Base-by-base conservation (phyloP, 2,888 invertebrate genomes). In the Archips xylosteana region DNA sequence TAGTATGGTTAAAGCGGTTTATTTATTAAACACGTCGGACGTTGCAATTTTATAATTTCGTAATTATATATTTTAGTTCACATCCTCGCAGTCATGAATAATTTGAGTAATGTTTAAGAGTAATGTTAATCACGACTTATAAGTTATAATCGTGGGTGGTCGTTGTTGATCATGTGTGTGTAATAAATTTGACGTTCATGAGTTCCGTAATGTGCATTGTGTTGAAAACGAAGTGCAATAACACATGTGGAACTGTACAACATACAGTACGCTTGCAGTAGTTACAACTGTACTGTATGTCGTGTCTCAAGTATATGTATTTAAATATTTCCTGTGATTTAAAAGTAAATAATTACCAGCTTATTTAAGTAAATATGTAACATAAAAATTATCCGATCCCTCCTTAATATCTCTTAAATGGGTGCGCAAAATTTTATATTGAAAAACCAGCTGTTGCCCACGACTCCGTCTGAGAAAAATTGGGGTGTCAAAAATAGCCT, bases 171-270 rank as follows among this genome's bases (percentile, higher is more conserved):
- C 80, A 79, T 75, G 75, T 78, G 79, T 75, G 75, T 65, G 78
- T 83, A 85, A 89, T 87, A 88, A 89, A 88, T 89, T 83, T 83
- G 83, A 79, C 79, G 80, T 79, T 77, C 82, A 78, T 78, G 80
- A 80, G 79, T 79, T 82, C 76, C 81, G 81, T 82, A 84, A 77
- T 77, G 80, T 79, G 78, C 79, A 49, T 47, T 54, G 70, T 49
- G 60, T 80, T 78, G 77, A 79, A 81, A 80, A 80, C 76, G 75
- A 79, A 80, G 72, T 75, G 72, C 66, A 77, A 74, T 63, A 71
- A 76, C 82, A 81, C 78, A 80, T 81, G 80, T 79, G 64, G 64
- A 51, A 51, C 64, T 60, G 9, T 54, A 15, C 2, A 15, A 15
- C 54, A 54, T 9, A 57, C 57, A 57, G 57, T 23, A n/a, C 23